A percentile compares a stretch with the other conserved stretches of the same genome.
These are phyloP conservation scores for Eristalis tenax DNA, from an alignment of 2,888 invertebrate species.

Conservation along the genomic window DNA sequence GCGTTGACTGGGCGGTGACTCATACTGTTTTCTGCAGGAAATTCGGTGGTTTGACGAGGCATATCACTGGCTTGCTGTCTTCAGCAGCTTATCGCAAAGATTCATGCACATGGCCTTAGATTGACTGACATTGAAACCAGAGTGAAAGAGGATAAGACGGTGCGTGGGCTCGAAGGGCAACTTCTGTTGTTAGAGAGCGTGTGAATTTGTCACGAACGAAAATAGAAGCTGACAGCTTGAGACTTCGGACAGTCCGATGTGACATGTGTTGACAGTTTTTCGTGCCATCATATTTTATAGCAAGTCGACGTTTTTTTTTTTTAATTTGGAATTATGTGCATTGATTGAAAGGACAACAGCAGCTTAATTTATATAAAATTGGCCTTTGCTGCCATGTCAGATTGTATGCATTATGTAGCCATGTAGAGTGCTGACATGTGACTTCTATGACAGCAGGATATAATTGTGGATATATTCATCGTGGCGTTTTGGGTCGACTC, in stretches of 20 bases:
- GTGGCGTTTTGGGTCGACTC: too few species aligned
- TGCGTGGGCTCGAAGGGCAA: too few species aligned
- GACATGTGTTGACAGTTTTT: neutral
- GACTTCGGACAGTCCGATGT: neutral
- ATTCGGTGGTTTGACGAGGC: neutral
- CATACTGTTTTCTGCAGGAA: neutral
- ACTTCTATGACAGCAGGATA: too few species aligned
- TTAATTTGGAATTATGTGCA: too few species aligned
- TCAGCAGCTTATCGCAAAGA: neutral
- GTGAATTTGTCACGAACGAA: neutral
- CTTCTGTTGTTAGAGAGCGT: neutral
- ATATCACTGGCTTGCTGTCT: neutral
- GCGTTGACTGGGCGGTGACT: neutral
- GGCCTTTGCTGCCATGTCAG: too few species aligned
- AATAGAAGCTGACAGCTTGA: neutral
- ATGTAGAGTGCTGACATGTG: too few species aligned
- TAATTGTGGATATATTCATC: too few species aligned
- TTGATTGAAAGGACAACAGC: too few species aligned
- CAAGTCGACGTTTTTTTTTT: neutral
- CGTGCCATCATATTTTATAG: neutral
- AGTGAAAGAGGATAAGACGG: neutral
- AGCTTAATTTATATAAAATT: too few species aligned
- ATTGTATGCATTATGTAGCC: too few species aligned
- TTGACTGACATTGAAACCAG: neutral
- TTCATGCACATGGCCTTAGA: neutral